Evolutionary conservation across 2,113 vertebrate genomes (phyloP).

Genomic region (Burhinus oedicnemus): DNA sequence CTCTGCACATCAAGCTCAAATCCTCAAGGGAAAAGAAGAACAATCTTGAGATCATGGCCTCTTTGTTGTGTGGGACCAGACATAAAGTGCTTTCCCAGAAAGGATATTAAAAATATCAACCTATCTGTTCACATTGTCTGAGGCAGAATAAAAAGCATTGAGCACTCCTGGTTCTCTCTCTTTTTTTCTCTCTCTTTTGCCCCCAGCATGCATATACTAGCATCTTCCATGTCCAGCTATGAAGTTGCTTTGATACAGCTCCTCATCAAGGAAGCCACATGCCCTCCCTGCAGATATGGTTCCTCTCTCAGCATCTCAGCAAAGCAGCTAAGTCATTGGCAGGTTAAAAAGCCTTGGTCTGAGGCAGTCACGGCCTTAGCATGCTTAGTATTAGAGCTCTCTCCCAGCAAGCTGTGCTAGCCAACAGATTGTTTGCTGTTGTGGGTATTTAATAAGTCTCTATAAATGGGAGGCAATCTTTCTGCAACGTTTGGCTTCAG

Average conservation of each 20-base stretch:
- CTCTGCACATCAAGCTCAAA: background rate
- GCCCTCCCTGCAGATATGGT: too few relatives aligned
- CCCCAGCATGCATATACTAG: background rate
- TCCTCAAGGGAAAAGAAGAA: background rate
- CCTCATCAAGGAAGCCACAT: background rate
- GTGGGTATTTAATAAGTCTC: background rate
- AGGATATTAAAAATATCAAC: background rate
- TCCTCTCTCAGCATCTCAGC: background rate
- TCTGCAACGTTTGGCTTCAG: background rate
- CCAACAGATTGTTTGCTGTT: background rate
- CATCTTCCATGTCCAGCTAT: background rate
- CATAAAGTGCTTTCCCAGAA: background rate
- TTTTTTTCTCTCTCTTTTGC: background rate
- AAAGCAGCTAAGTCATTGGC: background rate
- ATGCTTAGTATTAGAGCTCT: background rate
- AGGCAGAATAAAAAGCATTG: background rate
- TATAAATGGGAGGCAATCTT: background rate
- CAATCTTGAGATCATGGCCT: background rate
- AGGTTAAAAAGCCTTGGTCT: background rate
- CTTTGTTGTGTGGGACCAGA: background rate
- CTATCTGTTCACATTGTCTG: background rate
- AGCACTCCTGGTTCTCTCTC: background rate
- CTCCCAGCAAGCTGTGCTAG: background rate
- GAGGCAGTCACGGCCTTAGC: background rate
- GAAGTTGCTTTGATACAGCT: background rate